A percentile compares a stretch with the other conserved stretches of the same genome.
phyloP scores from a whole-genome alignment of 2,113 vertebrate genomes.

The Pachypanchax playfairii region DNA sequence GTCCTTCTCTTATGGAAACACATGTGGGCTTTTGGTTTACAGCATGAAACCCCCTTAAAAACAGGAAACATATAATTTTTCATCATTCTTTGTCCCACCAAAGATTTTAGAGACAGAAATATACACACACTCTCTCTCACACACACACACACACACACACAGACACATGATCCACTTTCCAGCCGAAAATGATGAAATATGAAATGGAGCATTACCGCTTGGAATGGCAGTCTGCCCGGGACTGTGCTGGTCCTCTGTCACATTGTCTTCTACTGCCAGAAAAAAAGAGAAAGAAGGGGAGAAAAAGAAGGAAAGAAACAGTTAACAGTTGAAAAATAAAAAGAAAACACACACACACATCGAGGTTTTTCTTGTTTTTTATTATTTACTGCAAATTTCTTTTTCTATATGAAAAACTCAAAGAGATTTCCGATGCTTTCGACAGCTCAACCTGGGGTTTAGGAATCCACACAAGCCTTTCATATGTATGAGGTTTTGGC shows the following conservation, averaged over 20 bases:
- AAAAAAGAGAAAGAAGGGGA: conserved; percentile 64
- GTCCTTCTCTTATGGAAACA: conserved; percentile 2
- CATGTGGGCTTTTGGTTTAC: conserved; percentile 37
- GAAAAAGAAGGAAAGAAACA: conserved; percentile 73
- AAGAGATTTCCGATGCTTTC: conserved; percentile 71
- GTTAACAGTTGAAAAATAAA: conserved; percentile 68
- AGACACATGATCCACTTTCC: conserved; percentile 72
- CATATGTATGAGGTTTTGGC: conserved; percentile 77
- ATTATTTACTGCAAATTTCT: conserved; percentile 73
- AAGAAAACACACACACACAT: conserved; percentile 37
- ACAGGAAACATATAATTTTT: conserved; percentile 52
- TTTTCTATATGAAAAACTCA: conserved; percentile 67
- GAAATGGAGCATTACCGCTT: conserved; percentile 85
- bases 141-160: conserved; percentile 36
- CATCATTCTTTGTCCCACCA: conserved; percentile 39
- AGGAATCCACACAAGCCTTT: conserved; percentile 71
- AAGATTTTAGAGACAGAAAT: conserved; percentile 38
- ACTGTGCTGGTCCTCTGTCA: conserved; percentile 86
- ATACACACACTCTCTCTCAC: conserved; percentile 34
- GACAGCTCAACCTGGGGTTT: conserved; percentile 72
- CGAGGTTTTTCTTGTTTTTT: conserved; percentile 67
- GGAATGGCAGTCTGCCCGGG: conserved; percentile 85
- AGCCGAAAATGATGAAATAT: conserved; percentile 79
- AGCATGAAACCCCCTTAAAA: conserved; percentile 43
- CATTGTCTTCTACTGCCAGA: conserved; percentile 90